phyloP scores from a whole-genome alignment of 2,113 vertebrate genomes.

The Tinamus guttatus region DNA sequence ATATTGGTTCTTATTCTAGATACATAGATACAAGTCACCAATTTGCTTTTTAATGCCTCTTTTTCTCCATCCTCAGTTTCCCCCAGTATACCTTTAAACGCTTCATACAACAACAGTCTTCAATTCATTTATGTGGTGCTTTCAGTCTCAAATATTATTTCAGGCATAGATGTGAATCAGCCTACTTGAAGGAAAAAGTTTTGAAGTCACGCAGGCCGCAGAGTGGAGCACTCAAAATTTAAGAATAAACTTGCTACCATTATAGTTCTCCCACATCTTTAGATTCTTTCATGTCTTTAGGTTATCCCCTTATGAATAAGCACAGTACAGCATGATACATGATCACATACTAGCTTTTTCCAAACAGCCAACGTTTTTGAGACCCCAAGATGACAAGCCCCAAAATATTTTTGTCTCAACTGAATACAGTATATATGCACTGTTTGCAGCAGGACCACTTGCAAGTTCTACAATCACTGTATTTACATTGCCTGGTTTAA shows the following conservation, averaged over 20 bases:
- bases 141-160: background rate
- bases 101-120: background rate
- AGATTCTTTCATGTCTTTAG: background rate
- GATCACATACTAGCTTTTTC: background rate
- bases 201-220: background rate
- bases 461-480: background rate
- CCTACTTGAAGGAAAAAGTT: background rate
- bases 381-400: background rate
- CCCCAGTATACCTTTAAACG: background rate
- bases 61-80: background rate
- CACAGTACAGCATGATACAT: background rate
- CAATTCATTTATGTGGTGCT: rapidly evolving
- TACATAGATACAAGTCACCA: background rate
- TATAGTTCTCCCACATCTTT: background rate
- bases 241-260: background rate
- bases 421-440: background rate
- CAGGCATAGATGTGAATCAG: background rate
- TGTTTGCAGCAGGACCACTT: background rate
- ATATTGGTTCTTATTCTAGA: background rate
- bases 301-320: background rate
- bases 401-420: background rate
- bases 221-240: background rate
- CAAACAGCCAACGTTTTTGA: background rate
- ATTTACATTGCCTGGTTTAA: background rate
- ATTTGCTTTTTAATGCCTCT: background rate